Percentiles rank a stretch among this genome's conserved stretches.
Evolutionary conservation across 2,888 invertebrate genomes (phyloP).

Genomic region (Mycalesis mineus): DNA sequence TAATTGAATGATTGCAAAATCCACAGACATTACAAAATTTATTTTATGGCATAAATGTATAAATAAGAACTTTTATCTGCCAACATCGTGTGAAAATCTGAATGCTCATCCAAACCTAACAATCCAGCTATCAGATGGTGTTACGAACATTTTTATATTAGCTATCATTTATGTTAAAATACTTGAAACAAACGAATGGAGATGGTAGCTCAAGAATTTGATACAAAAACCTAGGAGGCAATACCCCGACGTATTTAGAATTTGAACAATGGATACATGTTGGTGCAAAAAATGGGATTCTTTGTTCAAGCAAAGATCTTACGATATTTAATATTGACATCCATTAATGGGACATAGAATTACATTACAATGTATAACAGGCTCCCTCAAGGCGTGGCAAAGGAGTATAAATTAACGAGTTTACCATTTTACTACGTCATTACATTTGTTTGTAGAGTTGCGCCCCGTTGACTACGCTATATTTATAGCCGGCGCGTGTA

Average conservation of each 20-base stretch:
- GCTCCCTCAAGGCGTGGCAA: conserved; percentile 7
- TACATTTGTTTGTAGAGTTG: conserved; percentile 25
- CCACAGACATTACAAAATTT: no score
- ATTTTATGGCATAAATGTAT: no score
- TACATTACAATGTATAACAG: background rate
- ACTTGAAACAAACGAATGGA: background rate
- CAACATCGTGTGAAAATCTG: background rate
- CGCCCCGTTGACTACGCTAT: conserved; percentile 26
- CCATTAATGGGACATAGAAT: background rate
- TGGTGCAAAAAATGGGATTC: background rate
- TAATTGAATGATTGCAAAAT: no score
- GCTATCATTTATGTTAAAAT: background rate
- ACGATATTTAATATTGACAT: background rate
- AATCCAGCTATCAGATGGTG: no score
- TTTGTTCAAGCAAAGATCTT: background rate
- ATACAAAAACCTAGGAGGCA: background rate
- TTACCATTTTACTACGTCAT: conserved; percentile 26
- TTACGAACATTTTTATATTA: no score
- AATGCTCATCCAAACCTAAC: background rate
- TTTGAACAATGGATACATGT: background rate
- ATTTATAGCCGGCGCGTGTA: conserved; percentile 25
- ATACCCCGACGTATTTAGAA: background rate
- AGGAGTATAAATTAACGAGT: conserved; percentile 19
- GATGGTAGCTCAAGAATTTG: background rate
- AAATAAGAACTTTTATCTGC: no score